Evolutionary conservation across 2,888 invertebrate genomes (phyloP).

Genomic region (Eupeodes luniger): DNA sequence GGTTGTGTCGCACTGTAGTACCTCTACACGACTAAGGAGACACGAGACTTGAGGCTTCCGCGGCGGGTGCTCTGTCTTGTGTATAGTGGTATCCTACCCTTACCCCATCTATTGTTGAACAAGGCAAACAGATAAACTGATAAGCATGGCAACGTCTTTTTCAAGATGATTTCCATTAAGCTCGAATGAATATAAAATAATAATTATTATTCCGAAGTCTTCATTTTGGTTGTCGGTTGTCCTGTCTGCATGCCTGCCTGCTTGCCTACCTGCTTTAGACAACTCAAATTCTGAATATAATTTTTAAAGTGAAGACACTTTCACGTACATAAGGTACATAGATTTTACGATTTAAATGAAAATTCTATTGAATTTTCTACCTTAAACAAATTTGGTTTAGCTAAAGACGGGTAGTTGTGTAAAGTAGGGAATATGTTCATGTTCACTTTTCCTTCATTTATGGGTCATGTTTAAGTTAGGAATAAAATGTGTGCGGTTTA

Average conservation of each 20-base stretch:
- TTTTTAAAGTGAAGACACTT: constrained; percentile 2
- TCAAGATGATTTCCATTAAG: constrained; percentile 39
- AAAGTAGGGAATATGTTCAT: too few relatives aligned
- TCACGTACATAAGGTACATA: background rate
- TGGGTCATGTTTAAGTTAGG: background rate
- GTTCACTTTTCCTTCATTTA: too few relatives aligned
- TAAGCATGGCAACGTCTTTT: constrained; percentile 8
- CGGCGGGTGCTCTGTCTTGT: background rate
- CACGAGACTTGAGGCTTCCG: background rate
- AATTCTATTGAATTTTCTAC: background rate
- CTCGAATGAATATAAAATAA: constrained; percentile 12
- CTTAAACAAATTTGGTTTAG: background rate
- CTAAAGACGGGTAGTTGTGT: background rate
- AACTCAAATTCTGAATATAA: background rate
- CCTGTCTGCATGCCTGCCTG: background rate
- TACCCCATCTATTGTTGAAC: background rate
- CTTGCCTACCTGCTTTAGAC: background rate
- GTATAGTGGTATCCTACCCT: background rate
- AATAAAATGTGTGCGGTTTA: too few relatives aligned
- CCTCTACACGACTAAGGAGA: background rate
- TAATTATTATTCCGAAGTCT: constrained; percentile 21
- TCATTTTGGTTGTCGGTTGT: background rate
- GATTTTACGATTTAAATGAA: background rate
- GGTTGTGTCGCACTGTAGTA: background rate
- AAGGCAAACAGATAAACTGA: constrained; percentile 8